Conservation (phyloP, 1,140 invertebrate species). For the Stratiolaelaps scimitus region DNA sequence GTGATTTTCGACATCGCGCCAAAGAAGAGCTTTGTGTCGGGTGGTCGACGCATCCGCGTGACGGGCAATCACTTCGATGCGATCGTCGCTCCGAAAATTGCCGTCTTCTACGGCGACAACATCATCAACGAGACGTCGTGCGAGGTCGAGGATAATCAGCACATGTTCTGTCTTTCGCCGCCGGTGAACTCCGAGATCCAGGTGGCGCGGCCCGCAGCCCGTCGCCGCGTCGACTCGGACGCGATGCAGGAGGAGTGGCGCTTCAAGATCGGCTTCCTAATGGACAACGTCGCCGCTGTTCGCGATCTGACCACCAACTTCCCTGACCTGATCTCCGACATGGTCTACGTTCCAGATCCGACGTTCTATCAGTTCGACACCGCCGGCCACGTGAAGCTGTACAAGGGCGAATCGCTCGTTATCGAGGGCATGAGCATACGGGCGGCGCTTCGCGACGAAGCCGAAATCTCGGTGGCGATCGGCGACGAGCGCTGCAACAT, state of each 20-base stretch:
- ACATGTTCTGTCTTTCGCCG: slow-evolving; percentile 90
- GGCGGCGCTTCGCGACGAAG: slow-evolving; percentile 67
- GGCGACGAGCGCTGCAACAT: slow-evolving; percentile 76
- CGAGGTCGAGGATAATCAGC: slow-evolving; percentile 65
- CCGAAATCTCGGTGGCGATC: slow-evolving; percentile 83
- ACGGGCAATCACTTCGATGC: slow-evolving; percentile 80
- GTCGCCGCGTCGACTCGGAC: slow-evolving; percentile 41
- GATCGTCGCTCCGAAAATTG: slow-evolving; percentile 77
- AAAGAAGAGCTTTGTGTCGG: slow-evolving; percentile 44
- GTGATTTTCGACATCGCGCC: slow-evolving; percentile 50
- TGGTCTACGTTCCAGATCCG: slow-evolving; percentile 84
- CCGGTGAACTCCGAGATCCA: slow-evolving; percentile 51
- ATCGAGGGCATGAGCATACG: slow-evolving; percentile 88
- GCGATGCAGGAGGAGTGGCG: slow-evolving; percentile 42
- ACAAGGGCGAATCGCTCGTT: slow-evolving; percentile 85
- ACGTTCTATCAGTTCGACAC: slow-evolving; percentile 58
- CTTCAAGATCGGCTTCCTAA: slow-evolving; percentile 67
- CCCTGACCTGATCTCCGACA: slow-evolving; percentile 57
- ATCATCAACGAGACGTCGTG: slow-evolving; percentile 50
- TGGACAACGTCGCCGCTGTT: slow-evolving; percentile 85
- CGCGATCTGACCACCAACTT: slow-evolving; percentile 74
- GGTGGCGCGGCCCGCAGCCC: slow-evolving; percentile 26
- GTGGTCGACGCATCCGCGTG: slow-evolving; percentile 80
- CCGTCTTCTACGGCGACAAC: slow-evolving; percentile 55
- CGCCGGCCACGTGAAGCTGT: slow-evolving; percentile 55